Conservation (phyloP, 2,113 vertebrate species). For the Cephalopholis sonnerati region DNA sequence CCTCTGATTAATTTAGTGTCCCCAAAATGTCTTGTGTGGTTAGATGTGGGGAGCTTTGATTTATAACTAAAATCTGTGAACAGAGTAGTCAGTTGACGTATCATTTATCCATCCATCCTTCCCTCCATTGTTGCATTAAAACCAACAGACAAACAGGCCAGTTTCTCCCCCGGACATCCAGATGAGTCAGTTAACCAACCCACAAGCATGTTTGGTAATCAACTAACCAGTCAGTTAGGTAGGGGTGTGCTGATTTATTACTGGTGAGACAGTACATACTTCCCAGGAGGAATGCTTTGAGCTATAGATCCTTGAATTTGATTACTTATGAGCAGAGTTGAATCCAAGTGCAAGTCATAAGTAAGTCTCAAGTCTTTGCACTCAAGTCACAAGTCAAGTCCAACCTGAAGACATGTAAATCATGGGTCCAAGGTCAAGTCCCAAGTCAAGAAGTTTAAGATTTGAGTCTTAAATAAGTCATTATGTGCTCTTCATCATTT, state of each 20-base stretch:
- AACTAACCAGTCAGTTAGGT: neutral
- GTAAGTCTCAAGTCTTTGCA: no score
- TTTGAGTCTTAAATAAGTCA: no score
- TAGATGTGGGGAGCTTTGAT: slow-evolving; percentile 25
- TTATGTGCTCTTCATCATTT: no score
- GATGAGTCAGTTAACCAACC: neutral
- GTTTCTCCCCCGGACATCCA: neutral
- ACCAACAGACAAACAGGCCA: neutral
- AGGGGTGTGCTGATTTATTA: neutral
- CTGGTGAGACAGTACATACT: no score
- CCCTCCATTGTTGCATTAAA: slow-evolving; percentile 1
- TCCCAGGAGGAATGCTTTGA: neutral
- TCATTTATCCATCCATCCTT: slow-evolving; percentile 5
- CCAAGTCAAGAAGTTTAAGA: no score
- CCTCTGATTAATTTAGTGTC: slow-evolving; percentile 2
- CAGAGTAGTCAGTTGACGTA: neutral
- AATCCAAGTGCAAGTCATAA: no score
- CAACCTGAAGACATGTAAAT: no score
- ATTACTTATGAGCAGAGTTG: neutral
- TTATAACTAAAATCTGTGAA: slow-evolving; percentile 29
- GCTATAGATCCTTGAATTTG: neutral
- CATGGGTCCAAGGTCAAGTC: no score
- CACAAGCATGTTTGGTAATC: neutral
- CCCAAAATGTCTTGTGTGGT: slow-evolving; percentile 35
- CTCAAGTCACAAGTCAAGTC: no score